Evolutionary conservation across 1,140 invertebrate genomes (phyloP).

Genomic region (Neuroterus valhalla): DNA sequence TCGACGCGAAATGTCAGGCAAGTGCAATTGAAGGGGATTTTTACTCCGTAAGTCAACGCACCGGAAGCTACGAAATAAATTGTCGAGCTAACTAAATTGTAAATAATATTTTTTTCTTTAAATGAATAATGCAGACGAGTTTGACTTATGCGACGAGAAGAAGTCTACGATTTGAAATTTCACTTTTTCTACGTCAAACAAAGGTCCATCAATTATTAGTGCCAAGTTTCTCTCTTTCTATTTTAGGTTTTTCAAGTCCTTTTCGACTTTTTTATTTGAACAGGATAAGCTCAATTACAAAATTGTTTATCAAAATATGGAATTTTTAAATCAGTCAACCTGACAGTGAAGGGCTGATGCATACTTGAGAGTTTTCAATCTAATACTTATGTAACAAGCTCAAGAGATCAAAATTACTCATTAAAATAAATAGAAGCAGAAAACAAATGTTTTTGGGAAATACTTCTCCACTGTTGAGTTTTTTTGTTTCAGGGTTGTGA

Average conservation of each 20-base stretch:
- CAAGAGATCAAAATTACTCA: too few relatives aligned
- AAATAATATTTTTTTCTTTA: constrained; percentile 23
- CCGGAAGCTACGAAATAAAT: constrained; percentile 9
- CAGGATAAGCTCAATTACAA: background rate
- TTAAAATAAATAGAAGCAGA: too few relatives aligned
- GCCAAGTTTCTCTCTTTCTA: constrained; percentile 25
- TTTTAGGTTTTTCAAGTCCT: background rate
- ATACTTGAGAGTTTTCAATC: too few relatives aligned
- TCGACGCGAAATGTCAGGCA: background rate
- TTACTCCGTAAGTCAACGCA: constrained; percentile 19
- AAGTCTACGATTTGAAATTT: constrained; percentile 22
- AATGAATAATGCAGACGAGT: constrained; percentile 7
- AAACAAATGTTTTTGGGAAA: background rate
- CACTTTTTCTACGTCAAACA: constrained; percentile 30
- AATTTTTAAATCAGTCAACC: too few relatives aligned
- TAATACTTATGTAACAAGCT: too few relatives aligned
- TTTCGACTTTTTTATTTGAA: background rate
- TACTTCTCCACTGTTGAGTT: too few relatives aligned
- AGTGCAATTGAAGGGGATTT: constrained; percentile 16
- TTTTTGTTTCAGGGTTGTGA: background rate
- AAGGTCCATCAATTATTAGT: constrained; percentile 40
- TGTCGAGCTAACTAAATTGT: constrained; percentile 17
- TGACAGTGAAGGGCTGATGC: too few relatives aligned
- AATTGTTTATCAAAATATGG: background rate
- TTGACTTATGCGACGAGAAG: background rate